A percentile compares a stretch with the other conserved stretches of the same genome.
phyloP scores from a whole-genome alignment of 2,797 vertebrate species.

The Brachymystax lenok region DNA sequence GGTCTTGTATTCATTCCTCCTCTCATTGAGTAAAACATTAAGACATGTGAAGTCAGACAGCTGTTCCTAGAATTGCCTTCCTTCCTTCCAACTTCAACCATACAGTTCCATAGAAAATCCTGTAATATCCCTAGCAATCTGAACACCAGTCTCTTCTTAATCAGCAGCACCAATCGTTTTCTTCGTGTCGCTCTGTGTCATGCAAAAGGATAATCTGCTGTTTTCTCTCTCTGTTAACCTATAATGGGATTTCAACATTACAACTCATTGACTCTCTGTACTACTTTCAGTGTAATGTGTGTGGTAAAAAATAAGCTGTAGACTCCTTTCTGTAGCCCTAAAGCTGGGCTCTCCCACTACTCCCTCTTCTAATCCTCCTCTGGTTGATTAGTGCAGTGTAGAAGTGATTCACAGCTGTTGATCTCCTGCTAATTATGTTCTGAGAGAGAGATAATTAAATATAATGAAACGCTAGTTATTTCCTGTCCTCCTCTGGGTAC shows the following conservation, averaged over 20 bases:
- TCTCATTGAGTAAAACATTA: neutral
- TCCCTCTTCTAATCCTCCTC: neutral
- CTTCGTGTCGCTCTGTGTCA: neutral
- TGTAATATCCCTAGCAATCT: neutral
- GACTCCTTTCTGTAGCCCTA: neutral
- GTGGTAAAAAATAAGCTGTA: neutral
- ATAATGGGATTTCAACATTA: slow-evolving; percentile 5
- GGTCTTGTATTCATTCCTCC: neutral
- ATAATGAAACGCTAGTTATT: neutral
- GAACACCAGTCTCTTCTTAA: neutral
- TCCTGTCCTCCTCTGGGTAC: too few species aligned
- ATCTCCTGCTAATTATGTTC: neutral
- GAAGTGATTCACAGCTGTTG: slow-evolving; percentile 5
- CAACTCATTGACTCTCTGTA: neutral
- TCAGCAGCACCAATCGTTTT: neutral
- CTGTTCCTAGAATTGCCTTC: neutral
- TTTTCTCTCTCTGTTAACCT: slow-evolving; percentile 1
- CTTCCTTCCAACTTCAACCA: neutral
- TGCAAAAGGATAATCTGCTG: neutral
- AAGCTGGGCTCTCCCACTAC: neutral
- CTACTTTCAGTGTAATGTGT: neutral
- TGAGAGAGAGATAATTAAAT: too few species aligned
- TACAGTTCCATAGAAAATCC: neutral
- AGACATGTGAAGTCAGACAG: neutral
- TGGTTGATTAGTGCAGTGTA: slow-evolving; percentile 1